Percentiles rank a stretch among this genome's conserved stretches.
Evolutionary conservation across 1,140 invertebrate species (phyloP).

Genomic region (Panagrolaimus sp.): DNA sequence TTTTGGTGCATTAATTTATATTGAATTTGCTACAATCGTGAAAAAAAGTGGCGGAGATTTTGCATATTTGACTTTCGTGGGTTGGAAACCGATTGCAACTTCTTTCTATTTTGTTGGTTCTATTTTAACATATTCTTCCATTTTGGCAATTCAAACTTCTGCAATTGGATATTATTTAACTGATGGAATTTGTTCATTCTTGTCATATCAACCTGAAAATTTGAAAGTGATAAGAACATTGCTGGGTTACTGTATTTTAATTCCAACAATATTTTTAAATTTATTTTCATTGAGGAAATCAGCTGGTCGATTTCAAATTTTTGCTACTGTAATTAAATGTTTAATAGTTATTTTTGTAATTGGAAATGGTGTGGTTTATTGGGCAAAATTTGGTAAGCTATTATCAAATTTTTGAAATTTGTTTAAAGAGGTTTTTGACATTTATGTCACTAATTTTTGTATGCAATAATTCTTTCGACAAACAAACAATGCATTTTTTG

Average conservation of each 20-base stretch:
- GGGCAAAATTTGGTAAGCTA: constrained; percentile 15
- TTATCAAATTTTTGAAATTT: no score
- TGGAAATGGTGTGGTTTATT: constrained; percentile 42
- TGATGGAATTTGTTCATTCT: constrained; percentile 20
- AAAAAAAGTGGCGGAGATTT: constrained; percentile 47
- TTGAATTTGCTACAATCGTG: constrained; percentile 30
- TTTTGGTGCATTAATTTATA: constrained; percentile 52
- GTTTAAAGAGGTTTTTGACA: no score
- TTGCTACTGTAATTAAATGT: constrained; percentile 45
- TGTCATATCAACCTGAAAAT: constrained; percentile 7
- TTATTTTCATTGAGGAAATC: constrained; percentile 44
- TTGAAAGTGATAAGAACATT: constrained; percentile 14
- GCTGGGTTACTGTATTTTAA: constrained; percentile 41
- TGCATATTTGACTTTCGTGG: constrained; percentile 48
- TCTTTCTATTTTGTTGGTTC: constrained; percentile 49
- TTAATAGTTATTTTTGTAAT: constrained; percentile 44
- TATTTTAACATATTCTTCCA: constrained; percentile 45
- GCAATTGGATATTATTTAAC: constrained; percentile 52
- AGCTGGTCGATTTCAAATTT: constrained; percentile 46
- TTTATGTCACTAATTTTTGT: no score
- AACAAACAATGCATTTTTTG: no score
- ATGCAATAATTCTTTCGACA: no score
- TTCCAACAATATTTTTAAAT: constrained; percentile 34
- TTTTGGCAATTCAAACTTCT: constrained; percentile 49
- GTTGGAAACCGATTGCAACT: constrained; percentile 47